Base-by-base conservation (phyloP, 2,113 vertebrate species). In the Eurystomus gularis region DNA sequence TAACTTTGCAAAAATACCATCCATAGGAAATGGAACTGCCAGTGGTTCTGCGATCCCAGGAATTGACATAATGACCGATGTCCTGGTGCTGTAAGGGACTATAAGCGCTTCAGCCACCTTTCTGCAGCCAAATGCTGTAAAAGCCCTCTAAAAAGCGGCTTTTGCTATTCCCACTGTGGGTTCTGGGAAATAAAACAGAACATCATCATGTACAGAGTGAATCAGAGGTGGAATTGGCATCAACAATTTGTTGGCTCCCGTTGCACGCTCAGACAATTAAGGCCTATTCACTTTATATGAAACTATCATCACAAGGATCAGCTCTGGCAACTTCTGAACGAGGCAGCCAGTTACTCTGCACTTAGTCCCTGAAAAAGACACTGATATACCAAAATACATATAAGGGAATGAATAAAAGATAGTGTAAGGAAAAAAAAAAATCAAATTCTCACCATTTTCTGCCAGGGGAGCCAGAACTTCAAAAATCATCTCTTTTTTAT, bases 401-500 rank as follows among this genome's bases (percentile, higher is more conserved):
- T 13, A 57, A 73, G 25, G 75, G 51, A 69, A 84, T 13, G 28
- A 52, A 57, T 51, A 24, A 55, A 90, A 86, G 40, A 52, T 3
- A 49, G 29, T 6, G 8, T 26, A 61, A 82, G 58, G 44, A 44
- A 81, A 51, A 79, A 60, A 26, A 81, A 51, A 4, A 25, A 29
- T 42, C 62, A 48, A 69, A 57, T 80, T 92, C 98, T 98, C 97
- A 99, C 99, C 99, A 35, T 99, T 99, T 97, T 99, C 99, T 97
- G 99, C 99, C 26, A 99, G 96, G 13, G 99, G 99, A 97, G 99
- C 99, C 97, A 99, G 97, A 95, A 99, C 99, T 98, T 99, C 99
- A 95, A 99, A 99, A 92, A 99, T 99, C 99, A 99, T 99, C 93
- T 99, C 99, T 96, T 99, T 99, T 98, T 99, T 99, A 96, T 99